phyloP scores from a whole-genome alignment of 2,797 vertebrate species.

The Ptychadena robeensis region DNA sequence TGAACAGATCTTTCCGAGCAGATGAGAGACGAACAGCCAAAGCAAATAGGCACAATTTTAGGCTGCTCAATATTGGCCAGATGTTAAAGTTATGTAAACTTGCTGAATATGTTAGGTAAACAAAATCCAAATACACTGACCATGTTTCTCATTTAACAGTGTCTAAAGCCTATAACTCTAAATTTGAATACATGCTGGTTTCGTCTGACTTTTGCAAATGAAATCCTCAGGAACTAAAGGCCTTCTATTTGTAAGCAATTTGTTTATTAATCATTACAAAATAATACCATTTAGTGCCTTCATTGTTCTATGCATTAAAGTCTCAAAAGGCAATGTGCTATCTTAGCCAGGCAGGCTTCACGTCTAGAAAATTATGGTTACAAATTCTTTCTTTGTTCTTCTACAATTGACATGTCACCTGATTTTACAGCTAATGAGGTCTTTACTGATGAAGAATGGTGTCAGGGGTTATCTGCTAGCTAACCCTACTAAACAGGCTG shows the following conservation, averaged over 20 bases:
- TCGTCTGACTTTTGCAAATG: background rate
- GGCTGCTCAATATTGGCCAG: conserved; percentile 20
- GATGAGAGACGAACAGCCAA: conserved; percentile 26
- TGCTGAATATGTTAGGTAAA: conserved; percentile 25
- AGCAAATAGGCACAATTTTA: conserved; percentile 32
- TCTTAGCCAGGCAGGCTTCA: conserved; percentile 74
- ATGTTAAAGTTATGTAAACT: conserved; percentile 40
- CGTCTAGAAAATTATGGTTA: conserved; percentile 71
- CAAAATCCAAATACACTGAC: conserved; percentile 24
- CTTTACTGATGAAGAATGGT: conserved; percentile 77
- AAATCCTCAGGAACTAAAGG: background rate
- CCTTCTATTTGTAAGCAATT: background rate
- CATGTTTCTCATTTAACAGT: conserved; percentile 16
- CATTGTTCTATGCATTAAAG: conserved; percentile 63
- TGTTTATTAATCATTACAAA: background rate
- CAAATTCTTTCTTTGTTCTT: conserved; percentile 78
- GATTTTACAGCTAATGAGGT: conserved; percentile 92
- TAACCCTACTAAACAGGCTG: conserved; percentile 86
- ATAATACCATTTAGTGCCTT: background rate
- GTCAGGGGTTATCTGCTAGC: conserved; percentile 87
- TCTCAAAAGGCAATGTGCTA: conserved; percentile 67
- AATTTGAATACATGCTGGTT: background rate
- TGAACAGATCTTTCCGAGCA: conserved; percentile 23
- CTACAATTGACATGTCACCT: conserved; percentile 92
- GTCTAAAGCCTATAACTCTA: background rate